A percentile compares a stretch with the other conserved stretches of the same genome.
Evolutionary conservation across 1,140 invertebrate species (phyloP).

Genomic region (Bombus consobrinus): DNA sequence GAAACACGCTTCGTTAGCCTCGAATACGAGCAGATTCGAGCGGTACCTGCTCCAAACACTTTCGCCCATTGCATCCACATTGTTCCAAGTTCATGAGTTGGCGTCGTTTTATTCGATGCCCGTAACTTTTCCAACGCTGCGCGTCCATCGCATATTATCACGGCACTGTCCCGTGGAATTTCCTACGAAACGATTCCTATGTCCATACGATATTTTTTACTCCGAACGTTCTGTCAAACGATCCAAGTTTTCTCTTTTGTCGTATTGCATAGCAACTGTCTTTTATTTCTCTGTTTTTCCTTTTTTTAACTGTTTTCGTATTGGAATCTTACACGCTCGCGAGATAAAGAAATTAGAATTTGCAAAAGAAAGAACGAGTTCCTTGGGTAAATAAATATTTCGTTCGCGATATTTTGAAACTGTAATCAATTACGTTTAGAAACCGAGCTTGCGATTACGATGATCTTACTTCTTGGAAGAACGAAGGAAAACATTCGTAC

Average conservation of each 20-base stretch:
- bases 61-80: background rate
- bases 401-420: too few relatives aligned
- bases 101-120: background rate
- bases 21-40: background rate
- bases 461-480: too few relatives aligned
- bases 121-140: background rate
- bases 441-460: too few relatives aligned
- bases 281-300: too few relatives aligned
- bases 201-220: background rate
- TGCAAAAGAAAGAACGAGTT: too few relatives aligned
- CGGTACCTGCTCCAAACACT: background rate
- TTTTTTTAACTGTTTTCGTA: too few relatives aligned
- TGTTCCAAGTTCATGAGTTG: conserved; percentile 1
- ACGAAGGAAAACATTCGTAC: too few relatives aligned
- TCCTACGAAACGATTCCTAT: background rate
- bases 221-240: background rate
- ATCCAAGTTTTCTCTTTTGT: background rate
- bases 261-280: too few relatives aligned
- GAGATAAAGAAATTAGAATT: too few relatives aligned
- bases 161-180: background rate
- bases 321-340: too few relatives aligned
- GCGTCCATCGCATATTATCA: background rate
- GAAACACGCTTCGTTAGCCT: conserved; percentile 18
- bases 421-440: too few relatives aligned
- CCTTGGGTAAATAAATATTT: too few relatives aligned